Percentiles rank a stretch among this genome's conserved stretches.
phyloP scores from a whole-genome alignment of 2,797 vertebrate genomes.

The Syncerus caffer region DNA sequence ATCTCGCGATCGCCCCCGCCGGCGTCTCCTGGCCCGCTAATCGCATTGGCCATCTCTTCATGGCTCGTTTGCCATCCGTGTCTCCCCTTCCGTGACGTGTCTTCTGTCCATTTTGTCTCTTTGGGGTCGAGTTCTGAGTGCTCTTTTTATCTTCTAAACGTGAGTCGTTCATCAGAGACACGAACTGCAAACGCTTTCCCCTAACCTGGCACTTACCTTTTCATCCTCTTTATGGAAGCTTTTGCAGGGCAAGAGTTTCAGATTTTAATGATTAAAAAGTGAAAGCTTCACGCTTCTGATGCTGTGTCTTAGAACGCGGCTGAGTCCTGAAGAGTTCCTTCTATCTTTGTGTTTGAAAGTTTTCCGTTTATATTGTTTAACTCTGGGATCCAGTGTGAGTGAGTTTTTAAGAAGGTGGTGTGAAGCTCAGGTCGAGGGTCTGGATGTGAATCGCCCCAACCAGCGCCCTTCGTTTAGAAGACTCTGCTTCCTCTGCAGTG shows the following conservation, averaged over 20 bases:
- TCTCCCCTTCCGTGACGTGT: accelerated
- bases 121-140: accelerated
- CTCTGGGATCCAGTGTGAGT: not conserved
- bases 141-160: accelerated
- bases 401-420: not conserved
- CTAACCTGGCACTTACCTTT: not conserved
- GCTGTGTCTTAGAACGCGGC: not conserved
- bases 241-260: not conserved
- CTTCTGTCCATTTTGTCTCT: too few species aligned
- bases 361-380: not conserved
- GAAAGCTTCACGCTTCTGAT: not conserved
- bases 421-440: too few species aligned
- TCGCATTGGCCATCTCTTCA: accelerated
- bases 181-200: not conserved
- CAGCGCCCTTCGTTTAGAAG: accelerated
- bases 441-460: accelerated
- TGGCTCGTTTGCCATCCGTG: accelerated
- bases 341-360: not conserved
- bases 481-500: accelerated
- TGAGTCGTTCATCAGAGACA: not conserved
- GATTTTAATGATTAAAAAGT: not conserved
- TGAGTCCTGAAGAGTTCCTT: not conserved
- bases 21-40: accelerated
- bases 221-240: not conserved
- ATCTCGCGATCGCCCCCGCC: accelerated